Evolutionary conservation across 2,888 invertebrate genomes (phyloP), one percentile per base, ranked within the genome.

Genomic region (Gibbula magus): DNA sequence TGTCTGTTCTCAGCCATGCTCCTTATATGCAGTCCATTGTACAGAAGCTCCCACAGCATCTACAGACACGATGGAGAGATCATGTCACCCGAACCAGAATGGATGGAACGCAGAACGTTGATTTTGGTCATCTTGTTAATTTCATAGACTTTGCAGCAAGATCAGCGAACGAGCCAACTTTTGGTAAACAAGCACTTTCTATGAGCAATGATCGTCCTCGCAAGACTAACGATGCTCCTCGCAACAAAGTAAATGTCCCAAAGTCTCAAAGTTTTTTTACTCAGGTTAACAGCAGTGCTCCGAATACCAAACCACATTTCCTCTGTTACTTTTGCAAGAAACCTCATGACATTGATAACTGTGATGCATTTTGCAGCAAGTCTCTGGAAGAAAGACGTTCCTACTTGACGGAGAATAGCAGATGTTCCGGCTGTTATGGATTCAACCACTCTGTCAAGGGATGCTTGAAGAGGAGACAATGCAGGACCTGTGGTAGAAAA

Each of bases 141-240:
- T 56, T 56, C 56, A 20, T 56, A 56, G 56, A 25, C 56, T 56
- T 56, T 56, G 56, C 56, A 56, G 56, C n/a, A n/a, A n/a, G n/a
- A n/a, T n/a, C n/a, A n/a, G n/a, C 56, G 1, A 56, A 56, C n/a
- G 56, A 56, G 25, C 56, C 56, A 56, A 56, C 56, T 20, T 52
- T 52, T 18, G 52, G 52, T 52, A 52, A 52, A 18, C 52, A 52
- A 52, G 52, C 52, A 16, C 18, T 52, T 45, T 45, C 45, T 45
- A 45, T 45, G 45, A 45, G 5, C 10, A 45, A 45, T 10, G 5
- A 45, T 35, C 35, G 4, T 45, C 45, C 5, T 45, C 45, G 13
- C 45, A 45, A 45, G 13, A 13, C 45, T 45, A 10, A 45, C 13
- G 45, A 45, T 45, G 5, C 45, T 10, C 13, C 45, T 45, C 13